A percentile compares a stretch with the other conserved stretches of the same genome.
These are phyloP conservation scores for Spodoptera frugiperda DNA, from an alignment of 1,140 invertebrate genomes.

Conservation along the genomic window DNA sequence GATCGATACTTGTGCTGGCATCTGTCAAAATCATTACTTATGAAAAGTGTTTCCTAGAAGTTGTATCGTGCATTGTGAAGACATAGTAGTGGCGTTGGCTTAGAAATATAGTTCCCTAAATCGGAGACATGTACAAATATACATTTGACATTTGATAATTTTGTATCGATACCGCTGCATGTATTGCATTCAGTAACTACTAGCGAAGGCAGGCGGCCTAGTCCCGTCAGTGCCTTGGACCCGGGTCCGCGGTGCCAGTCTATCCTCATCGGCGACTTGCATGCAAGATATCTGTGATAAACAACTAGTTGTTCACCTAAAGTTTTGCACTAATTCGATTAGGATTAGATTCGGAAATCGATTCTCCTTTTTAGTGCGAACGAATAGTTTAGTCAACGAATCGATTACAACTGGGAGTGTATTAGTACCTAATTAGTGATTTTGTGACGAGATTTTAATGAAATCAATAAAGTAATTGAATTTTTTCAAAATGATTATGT, in stretches of 20 bases:
- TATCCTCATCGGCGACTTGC: background rate
- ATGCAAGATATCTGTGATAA: slow-evolving; percentile 28
- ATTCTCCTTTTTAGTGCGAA: slow-evolving; percentile 27
- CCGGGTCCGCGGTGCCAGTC: background rate
- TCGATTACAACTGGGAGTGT: slow-evolving; percentile 5
- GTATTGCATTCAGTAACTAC: background rate
- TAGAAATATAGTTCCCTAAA: background rate
- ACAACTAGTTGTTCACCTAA: slow-evolving; percentile 15
- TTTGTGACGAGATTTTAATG: slow-evolving; percentile 73
- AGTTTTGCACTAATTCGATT: slow-evolving; percentile 3
- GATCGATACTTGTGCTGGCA: background rate
- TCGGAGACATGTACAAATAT: slow-evolving; percentile 10
- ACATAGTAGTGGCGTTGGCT: slow-evolving; percentile 11
- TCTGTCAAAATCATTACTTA: background rate
- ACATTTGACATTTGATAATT: background rate
- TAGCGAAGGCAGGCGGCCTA: background rate
- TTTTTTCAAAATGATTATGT: slow-evolving; percentile 71
- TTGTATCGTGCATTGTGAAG: slow-evolving; percentile 33
- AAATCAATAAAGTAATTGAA: slow-evolving; percentile 74
- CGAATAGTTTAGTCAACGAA: slow-evolving; percentile 7
- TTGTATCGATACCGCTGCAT: background rate
- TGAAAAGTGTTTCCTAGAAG: slow-evolving; percentile 8
- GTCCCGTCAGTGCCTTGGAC: too few relatives aligned
- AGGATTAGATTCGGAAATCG: slow-evolving; percentile 32
- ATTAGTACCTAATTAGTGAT: slow-evolving; percentile 54